Base-by-base conservation (phyloP, 2,888 invertebrate genomes). In the Lypha dubia region DNA sequence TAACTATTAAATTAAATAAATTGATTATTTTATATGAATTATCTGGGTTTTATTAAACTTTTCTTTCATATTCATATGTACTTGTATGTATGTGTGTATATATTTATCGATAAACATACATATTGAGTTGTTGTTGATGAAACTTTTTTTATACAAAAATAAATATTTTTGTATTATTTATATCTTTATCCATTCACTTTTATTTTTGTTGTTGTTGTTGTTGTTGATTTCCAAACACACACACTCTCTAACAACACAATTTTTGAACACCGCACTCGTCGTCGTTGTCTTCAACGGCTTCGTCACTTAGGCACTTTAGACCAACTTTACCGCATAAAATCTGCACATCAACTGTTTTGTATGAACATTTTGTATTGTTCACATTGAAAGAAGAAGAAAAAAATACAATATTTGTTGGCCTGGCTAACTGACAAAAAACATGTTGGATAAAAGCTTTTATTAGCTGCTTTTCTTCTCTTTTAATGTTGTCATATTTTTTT, bases 301-400 rank as follows among this genome's bases (percentile, higher is more conserved):
- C 76, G 68, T 83, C 79, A 74, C 82, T 68, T 79, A 73, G 82
- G 82, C 84, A 82, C 86, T 87, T 86, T 83, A 79, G 79, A 81
- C 86, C 87, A 85, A 87, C 87, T 86, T 84, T 81, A 85, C 87
- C 88, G 86, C 83, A 86, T 86, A 84, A 83, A 86, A 76, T 85
- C 87, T 87, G 81, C 84, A 87, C 87, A 87, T 86, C 86, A 87
- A 88, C 88, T 88, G 79, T 80, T 74, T 75, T 73, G 38, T 63
- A n/a, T 67, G 77, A 65, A 76, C 71, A 70, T 67, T 80, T 22
- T 41, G 46, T 60, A 28, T 46, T 63, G 53, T 53, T 35, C 56
- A 35, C 38, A 62, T 53, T 4, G 11, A 53, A 53, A 58, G 56
- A 49, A 35, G n/a, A 20, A 63, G 11, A 53, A 53, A 58, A 62